phyloP scores from a whole-genome alignment of 2,888 invertebrate genomes.

The Lamproptera curius region DNA sequence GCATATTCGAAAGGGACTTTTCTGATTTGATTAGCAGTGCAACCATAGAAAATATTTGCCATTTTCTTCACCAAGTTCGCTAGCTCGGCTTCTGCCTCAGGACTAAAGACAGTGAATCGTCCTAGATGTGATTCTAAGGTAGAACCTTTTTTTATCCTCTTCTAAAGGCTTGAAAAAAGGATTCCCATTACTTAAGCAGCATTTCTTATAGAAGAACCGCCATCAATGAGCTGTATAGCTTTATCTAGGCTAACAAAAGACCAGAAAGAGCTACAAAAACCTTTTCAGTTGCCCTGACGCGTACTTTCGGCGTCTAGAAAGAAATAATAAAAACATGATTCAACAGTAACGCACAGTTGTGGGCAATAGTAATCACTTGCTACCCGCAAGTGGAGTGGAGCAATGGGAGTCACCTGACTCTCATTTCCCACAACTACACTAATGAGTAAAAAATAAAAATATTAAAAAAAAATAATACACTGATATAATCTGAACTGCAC shows the following conservation, averaged over 20 bases:
- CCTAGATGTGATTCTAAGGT: conserved; percentile 31
- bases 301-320: no score
- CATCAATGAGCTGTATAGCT: no score
- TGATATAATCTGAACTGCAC: no score
- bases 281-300: no score
- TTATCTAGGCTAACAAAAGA: no score
- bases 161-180: conserved; percentile 29
- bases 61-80: conserved; percentile 9
- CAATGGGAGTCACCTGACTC: conserved; percentile 25
- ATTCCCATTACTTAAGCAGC: conserved; percentile 23
- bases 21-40: conserved; percentile 14
- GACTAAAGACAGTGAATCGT: conserved; percentile 13
- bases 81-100: conserved; percentile 7
- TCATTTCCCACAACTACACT: conserved; percentile 20
- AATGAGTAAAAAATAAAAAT: no score
- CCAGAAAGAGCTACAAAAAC: no score
- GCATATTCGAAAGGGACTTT: conserved; percentile 9
- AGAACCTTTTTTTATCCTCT: conserved; percentile 26
- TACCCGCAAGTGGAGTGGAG: no score
- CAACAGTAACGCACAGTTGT: neutral
- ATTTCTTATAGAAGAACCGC: no score
- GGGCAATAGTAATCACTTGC: conserved; percentile 22
- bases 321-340: no score
- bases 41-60: conserved; percentile 24
- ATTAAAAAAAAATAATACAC: no score